These are phyloP conservation scores for Turnix velox DNA, from an alignment of 2,113 vertebrate genomes.

Conservation along the genomic window DNA sequence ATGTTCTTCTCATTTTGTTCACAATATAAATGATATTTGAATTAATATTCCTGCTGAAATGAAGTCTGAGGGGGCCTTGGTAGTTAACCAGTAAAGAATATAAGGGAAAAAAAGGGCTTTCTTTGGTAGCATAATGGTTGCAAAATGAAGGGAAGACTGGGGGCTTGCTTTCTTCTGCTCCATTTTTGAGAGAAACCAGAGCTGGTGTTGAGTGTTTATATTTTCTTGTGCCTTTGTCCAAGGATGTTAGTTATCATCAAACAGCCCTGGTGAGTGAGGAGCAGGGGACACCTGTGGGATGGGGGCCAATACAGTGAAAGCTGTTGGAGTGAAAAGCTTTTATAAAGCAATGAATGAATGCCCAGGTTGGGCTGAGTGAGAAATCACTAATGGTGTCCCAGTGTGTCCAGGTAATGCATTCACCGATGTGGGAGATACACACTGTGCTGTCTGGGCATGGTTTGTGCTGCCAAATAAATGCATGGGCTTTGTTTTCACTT, in stretches of 20 bases:
- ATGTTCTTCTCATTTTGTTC: conserved; percentile 11
- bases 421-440: neutral
- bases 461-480: neutral
- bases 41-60: conserved; percentile 23
- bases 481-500: neutral
- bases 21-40: neutral
- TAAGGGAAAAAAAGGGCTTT: neutral
- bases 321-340: neutral
- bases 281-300: neutral
- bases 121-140: neutral
- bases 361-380: neutral
- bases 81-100: neutral
- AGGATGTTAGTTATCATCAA: neutral
- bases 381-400: neutral
- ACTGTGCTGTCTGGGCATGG: neutral
- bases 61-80: neutral
- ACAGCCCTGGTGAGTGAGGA: neutral
- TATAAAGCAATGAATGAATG: neutral
- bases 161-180: neutral
- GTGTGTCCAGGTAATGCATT: neutral
- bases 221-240: neutral
- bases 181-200: neutral
- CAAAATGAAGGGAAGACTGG: neutral
- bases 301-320: neutral
- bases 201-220: neutral